Conservation (phyloP, 30 jellyfish, hydroid and myxozoan genomes). For the Chrysaora quinquecirrha region DNA sequence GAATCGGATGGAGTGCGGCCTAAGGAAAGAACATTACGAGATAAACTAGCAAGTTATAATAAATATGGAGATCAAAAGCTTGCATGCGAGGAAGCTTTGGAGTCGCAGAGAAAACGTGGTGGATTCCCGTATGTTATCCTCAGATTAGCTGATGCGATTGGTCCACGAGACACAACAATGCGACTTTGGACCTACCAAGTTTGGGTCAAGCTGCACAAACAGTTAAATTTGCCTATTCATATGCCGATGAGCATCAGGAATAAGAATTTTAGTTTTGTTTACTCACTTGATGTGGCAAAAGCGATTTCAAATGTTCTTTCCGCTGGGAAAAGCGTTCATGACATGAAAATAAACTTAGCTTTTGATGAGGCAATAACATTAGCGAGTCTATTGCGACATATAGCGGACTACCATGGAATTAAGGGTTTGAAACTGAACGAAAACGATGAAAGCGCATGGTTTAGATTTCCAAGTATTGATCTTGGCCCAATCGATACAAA, state of each 20-base stretch:
- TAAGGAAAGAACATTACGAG: slow-evolving; percentile 31
- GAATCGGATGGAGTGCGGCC: slow-evolving; percentile 75
- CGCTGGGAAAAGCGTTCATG: slow-evolving; percentile 60
- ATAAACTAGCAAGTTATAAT: slow-evolving; percentile 42
- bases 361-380: slow-evolving; percentile 72
- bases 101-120: slow-evolving; percentile 72
- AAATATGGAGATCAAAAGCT: slow-evolving; percentile 86
- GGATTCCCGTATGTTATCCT: slow-evolving; percentile 94
- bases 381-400: slow-evolving; percentile 30
- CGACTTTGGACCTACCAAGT: slow-evolving; percentile 93
- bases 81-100: slow-evolving; percentile 86
- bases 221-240: slow-evolving; percentile 69
- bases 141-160: slow-evolving; percentile 93
- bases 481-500: slow-evolving; percentile 84
- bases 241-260: slow-evolving; percentile 73
- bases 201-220: slow-evolving; percentile 80
- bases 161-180: slow-evolving; percentile 89
- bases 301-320: slow-evolving; percentile 51
- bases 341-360: slow-evolving; percentile 75
- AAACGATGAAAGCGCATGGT: slow-evolving; percentile 85
- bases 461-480: slow-evolving; percentile 73
- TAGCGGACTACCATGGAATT: slow-evolving; percentile 43
- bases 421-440: slow-evolving; percentile 33
- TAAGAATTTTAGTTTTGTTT: slow-evolving; percentile 82
- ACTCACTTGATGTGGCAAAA: slow-evolving; percentile 83